These are phyloP conservation scores for Aricia agestis DNA, from an alignment of 1,140 invertebrate genomes.

Conservation along the genomic window DNA sequence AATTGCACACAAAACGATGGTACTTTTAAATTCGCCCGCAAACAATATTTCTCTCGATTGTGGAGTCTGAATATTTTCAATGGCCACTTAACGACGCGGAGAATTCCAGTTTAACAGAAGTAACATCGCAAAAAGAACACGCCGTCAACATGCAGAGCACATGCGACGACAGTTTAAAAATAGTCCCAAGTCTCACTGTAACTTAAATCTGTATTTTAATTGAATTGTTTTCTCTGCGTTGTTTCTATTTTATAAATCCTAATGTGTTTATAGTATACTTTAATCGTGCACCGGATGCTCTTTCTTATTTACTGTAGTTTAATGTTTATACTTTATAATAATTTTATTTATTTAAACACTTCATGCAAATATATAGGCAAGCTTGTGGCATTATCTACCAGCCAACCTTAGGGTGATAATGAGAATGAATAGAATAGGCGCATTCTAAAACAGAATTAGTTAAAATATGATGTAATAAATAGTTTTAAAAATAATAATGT, in stretches of 20 bases:
- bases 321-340: too few species aligned
- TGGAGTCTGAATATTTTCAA: conserved; percentile 21
- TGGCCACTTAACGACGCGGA: conserved; percentile 20
- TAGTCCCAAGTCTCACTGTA: conserved; percentile 14
- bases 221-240: neutral
- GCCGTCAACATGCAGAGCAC: neutral
- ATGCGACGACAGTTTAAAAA: neutral
- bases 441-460: too few species aligned
- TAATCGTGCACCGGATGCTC: neutral
- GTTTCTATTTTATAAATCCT: neutral
- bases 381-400: too few species aligned
- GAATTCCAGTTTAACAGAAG: conserved; percentile 20
- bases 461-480: too few species aligned
- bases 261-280: neutral
- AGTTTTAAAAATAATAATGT: too few species aligned
- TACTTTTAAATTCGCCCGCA: neutral
- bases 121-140: conserved; percentile 15
- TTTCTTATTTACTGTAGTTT: too few species aligned
- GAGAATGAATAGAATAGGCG: too few species aligned
- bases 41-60: conserved; percentile 21
- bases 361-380: too few species aligned
- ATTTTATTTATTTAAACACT: too few species aligned
- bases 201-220: neutral
- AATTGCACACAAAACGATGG: neutral
- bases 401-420: too few species aligned